Percentiles rank a stretch among this genome's conserved stretches.
Conservation (phyloP, 1,140 invertebrate genomes). For the Patella vulgata region DNA sequence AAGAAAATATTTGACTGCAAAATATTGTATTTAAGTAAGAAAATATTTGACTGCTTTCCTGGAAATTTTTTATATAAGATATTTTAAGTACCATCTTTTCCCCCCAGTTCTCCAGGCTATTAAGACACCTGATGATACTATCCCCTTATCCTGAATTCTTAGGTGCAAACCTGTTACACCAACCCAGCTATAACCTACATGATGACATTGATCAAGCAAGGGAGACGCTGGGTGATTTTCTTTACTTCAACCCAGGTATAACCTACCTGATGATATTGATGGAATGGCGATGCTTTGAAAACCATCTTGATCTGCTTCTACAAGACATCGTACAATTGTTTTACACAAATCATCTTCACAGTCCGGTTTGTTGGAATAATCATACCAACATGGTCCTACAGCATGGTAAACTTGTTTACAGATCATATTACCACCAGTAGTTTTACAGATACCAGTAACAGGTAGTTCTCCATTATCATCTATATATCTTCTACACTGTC, state of each 20-base stretch:
- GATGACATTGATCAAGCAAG: too few relatives aligned
- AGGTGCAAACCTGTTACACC: too few relatives aligned
- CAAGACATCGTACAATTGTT: constrained; percentile 22
- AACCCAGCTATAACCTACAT: too few relatives aligned
- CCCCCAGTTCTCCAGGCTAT: too few relatives aligned
- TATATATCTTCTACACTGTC: constrained; percentile 30
- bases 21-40: background rate
- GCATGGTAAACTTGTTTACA: constrained; percentile 36
- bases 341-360: constrained; percentile 17
- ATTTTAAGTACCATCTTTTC: too few relatives aligned
- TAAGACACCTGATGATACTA: too few relatives aligned
- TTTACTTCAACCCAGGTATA: too few relatives aligned
- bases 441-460: constrained; percentile 19
- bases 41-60: too few relatives aligned
- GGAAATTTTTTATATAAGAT: too few relatives aligned
- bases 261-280: constrained; percentile 33
- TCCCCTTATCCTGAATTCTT: too few relatives aligned
- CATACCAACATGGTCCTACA: constrained; percentile 27
- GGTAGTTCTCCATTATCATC: background rate
- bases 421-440: constrained; percentile 25
- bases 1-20: too few relatives aligned
- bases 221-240: too few relatives aligned
- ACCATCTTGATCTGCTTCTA: background rate
- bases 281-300: constrained; percentile 21
- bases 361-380: constrained; percentile 15